These are phyloP conservation scores for Grammomys surdaster DNA, from an alignment of 2,113 vertebrate genomes.

Conservation along the genomic window DNA sequence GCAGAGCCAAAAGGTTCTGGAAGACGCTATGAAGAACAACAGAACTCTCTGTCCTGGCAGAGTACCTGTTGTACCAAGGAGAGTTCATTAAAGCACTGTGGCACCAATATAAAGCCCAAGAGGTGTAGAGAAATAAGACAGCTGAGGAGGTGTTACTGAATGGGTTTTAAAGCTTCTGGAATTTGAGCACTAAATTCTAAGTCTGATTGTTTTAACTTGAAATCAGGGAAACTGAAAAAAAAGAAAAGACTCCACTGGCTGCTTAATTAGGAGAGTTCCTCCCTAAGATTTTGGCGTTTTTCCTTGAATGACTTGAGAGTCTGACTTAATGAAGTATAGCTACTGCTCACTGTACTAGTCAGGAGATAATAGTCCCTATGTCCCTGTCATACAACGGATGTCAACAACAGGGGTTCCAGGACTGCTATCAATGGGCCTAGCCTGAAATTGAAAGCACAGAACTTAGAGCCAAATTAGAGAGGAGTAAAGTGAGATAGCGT, in stretches of 20 bases:
- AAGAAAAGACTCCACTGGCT: neutral
- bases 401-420: neutral
- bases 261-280: neutral
- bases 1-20: neutral
- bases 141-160: neutral
- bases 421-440: neutral
- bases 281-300: neutral
- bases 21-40: neutral
- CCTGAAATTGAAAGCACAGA: slow-evolving; percentile 25
- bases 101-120: neutral
- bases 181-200: slow-evolving; percentile 35
- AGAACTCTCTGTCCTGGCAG: neutral
- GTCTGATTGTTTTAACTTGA: neutral
- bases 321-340: neutral
- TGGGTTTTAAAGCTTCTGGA: slow-evolving; percentile 3
- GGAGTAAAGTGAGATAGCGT: neutral
- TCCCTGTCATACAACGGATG: neutral
- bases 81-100: neutral
- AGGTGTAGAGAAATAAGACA: neutral
- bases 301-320: neutral
- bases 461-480: slow-evolving; percentile 10
- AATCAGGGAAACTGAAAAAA: neutral
- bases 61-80: neutral
- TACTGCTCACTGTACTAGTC: neutral
- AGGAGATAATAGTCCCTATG: neutral